These are phyloP conservation scores for Chaunax sp. DNA, from an alignment of 2,797 vertebrate species.

Conservation along the genomic window DNA sequence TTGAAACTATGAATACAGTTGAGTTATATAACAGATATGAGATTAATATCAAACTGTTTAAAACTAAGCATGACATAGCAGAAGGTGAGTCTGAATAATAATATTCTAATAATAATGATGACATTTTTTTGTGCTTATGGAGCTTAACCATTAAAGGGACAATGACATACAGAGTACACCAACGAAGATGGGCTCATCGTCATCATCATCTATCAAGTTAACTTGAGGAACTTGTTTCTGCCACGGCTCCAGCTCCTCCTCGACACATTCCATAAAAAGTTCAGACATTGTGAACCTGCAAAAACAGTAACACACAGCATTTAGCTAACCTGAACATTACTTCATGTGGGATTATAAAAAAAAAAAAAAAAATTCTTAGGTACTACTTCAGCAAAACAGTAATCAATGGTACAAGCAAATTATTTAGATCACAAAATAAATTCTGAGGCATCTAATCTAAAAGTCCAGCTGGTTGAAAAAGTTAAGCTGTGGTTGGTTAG, in stretches of 20 bases:
- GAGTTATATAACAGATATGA: neutral
- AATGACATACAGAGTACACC: conserved; percentile 74
- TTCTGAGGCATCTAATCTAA: neutral
- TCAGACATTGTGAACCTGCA: conserved; percentile 74
- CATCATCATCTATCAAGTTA: conserved; percentile 71
- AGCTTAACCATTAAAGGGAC: neutral
- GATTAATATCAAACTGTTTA: neutral
- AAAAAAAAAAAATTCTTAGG: neutral
- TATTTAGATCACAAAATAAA: neutral
- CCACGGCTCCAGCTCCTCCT: conserved; percentile 80
- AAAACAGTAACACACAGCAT: conserved; percentile 38
- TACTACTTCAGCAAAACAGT: neutral
- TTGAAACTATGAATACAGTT: too few relatives aligned
- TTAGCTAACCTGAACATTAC: neutral
- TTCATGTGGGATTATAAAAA: neutral
- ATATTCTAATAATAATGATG: too few relatives aligned
- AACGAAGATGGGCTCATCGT: conserved; percentile 91
- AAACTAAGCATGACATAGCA: neutral
- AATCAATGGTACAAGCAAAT: neutral
- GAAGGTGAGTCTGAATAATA: neutral
- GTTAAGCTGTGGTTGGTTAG: too few relatives aligned
- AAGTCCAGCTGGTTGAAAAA: neutral
- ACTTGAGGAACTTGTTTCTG: conserved; percentile 73
- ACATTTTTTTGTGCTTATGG: neutral
- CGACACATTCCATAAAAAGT: conserved; percentile 80